Evolutionary conservation across 2,113 vertebrate species (phyloP).

Genomic region (Epinephelus fuscoguttatus): DNA sequence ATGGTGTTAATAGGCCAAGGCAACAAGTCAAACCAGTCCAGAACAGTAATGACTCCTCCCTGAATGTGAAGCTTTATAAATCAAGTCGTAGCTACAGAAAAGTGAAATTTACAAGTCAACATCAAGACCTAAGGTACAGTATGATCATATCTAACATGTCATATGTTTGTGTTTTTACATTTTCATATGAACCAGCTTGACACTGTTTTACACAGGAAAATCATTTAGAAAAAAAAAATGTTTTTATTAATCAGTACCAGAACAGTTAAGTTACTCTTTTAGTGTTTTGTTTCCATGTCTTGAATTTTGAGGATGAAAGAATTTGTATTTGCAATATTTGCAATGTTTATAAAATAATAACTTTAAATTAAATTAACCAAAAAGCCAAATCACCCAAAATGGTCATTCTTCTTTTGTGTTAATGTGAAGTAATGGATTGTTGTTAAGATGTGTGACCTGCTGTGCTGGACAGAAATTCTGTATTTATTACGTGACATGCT

Average conservation of each 20-base stretch:
- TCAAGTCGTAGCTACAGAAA: fast-evolving
- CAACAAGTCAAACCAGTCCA: background rate
- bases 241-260: background rate
- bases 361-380: background rate
- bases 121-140: conserved; percentile 1
- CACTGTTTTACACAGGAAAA: background rate
- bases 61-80: background rate
- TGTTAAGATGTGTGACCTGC: no score
- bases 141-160: background rate
- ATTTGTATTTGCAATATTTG: background rate
- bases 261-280: background rate
- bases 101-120: no score
- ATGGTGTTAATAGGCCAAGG: no score
- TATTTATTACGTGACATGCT: no score
- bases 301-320: background rate
- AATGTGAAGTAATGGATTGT: background rate
- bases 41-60: background rate
- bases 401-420: background rate
- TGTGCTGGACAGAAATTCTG: background rate
- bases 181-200: background rate
- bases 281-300: background rate
- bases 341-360: background rate
- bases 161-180: no score
- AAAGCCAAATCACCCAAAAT: background rate
- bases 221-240: no score